Base-by-base conservation (phyloP, 1,140 invertebrate species). In the Drosophila nigrodunni region DNA sequence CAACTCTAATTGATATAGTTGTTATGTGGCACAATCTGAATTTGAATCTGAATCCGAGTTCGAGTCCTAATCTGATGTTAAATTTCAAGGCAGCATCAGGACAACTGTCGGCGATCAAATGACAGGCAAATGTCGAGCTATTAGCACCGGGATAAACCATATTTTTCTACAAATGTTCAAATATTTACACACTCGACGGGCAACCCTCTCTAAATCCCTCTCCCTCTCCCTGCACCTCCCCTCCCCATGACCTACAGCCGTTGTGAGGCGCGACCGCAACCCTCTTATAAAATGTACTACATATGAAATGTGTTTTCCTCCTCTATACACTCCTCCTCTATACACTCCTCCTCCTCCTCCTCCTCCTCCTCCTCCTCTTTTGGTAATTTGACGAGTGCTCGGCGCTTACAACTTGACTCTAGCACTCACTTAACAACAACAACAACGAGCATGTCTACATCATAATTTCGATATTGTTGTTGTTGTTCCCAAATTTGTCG, bases 131-230 rank as follows among this genome's bases (percentile, higher is more conserved):
- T 67, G 74, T 4, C 50, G 46, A 52, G 43, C 83, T 80, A 88
- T 88, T 88, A 88, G 74, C 70, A 68, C 70, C 67, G 59, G 80
- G 80, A 88, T 88, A 88, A 88, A 88, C 85, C 83, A 88, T 88
- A 88, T 88, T 88, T 88, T 88, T 83, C 67, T 62, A 62, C 83
- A 88, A 88, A 88, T 88, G 83, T 89, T 88, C 83, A 88, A 88
- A 88, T 88, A 88, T 88, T 89, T 89, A 80, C 70, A 89, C 60
- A 46, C 21, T 21, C 54, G 37, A 67, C 35, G 18, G 47, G 15
- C 62, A 46, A 70, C 83, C 61, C 80, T 52, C 47, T 35, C 41
- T 4, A 30, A 30, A 30, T 35, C 18, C 34, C 47, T 5, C 2
- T 1, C 10, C 2, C 47, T 46, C 25, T 37, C n/a, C 0, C 7